Evolutionary conservation across 1,140 invertebrate species (phyloP).

Genomic region (Ceratina calcarata): DNA sequence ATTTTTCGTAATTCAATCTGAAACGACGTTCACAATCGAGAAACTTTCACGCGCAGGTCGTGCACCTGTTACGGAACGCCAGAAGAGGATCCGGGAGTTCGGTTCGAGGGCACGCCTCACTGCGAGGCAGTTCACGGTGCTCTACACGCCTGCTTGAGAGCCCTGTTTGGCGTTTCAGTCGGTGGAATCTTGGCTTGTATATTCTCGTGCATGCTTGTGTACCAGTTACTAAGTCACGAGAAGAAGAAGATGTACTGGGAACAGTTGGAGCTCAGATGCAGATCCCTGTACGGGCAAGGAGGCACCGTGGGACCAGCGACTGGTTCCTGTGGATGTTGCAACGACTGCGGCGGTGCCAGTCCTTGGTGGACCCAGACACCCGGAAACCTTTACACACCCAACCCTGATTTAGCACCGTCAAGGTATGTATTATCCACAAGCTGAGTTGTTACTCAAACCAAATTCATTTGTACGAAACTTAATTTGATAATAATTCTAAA

Average conservation of each 20-base stretch:
- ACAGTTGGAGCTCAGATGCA: conserved; percentile 90
- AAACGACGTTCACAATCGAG: neutral
- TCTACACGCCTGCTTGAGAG: conserved; percentile 91
- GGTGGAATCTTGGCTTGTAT: conserved; percentile 93
- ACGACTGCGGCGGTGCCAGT: conserved; percentile 84
- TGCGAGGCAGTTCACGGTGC: conserved; percentile 93
- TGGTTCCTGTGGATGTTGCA: conserved; percentile 86
- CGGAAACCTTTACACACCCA: conserved; percentile 90
- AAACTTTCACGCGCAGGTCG: conserved; percentile 62
- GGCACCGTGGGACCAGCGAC: conserved; percentile 78
- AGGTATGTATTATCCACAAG: conserved; percentile 65
- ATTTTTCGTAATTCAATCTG: neutral
- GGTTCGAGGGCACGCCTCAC: conserved; percentile 91
- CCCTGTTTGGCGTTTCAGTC: conserved; percentile 93
- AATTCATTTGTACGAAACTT: neutral
- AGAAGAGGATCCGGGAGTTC: conserved; percentile 76
- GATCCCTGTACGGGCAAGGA: conserved; percentile 86
- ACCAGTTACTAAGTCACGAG: conserved; percentile 93
- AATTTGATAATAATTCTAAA: too few species aligned
- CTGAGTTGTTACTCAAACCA: too few species aligned
- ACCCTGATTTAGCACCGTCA: conserved; percentile 82
- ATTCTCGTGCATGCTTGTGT: conserved; percentile 94
- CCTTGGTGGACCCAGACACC: conserved; percentile 79
- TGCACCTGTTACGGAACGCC: conserved; percentile 77
- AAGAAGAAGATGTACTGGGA: conserved; percentile 97